Conservation (phyloP, 2,797 vertebrate genomes). For the Anas bernieri region DNA sequence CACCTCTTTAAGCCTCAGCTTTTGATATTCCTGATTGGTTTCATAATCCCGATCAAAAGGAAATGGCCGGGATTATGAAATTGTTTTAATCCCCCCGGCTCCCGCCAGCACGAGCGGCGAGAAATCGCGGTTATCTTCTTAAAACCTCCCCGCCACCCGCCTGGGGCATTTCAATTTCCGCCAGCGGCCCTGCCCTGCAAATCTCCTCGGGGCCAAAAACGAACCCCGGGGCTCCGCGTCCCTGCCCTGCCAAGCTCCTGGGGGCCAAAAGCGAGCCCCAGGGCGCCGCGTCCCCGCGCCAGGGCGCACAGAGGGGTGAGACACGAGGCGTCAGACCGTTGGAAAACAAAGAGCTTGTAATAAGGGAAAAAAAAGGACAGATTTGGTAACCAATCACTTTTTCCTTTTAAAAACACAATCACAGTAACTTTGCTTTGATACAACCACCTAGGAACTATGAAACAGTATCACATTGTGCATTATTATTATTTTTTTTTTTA, state of each 20-base stretch:
- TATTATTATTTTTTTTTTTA: slow-evolving; percentile 68
- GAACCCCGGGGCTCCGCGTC: too few species aligned
- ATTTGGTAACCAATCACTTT: slow-evolving; percentile 83
- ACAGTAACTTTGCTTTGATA: slow-evolving; percentile 88
- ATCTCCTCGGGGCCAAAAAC: not conserved
- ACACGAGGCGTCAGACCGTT: slow-evolving; percentile 75
- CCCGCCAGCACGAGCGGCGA: slow-evolving; percentile 9
- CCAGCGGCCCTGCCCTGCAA: not conserved
- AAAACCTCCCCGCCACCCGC: not conserved
- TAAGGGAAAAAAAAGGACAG: slow-evolving; percentile 82
- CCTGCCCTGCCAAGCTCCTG: not conserved
- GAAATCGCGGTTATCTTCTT: slow-evolving; percentile 39
- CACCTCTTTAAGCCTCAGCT: slow-evolving; percentile 59
- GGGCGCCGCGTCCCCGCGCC: too few species aligned
- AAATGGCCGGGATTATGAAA: slow-evolving; percentile 76
- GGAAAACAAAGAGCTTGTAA: slow-evolving; percentile 84
- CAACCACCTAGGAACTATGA: slow-evolving; percentile 94
- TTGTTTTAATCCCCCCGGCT: slow-evolving; percentile 70
- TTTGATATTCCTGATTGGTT: slow-evolving; percentile 80
- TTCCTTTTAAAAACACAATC: slow-evolving; percentile 87
- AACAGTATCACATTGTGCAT: slow-evolving; percentile 89
- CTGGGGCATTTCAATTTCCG: not conserved
- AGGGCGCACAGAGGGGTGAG: slow-evolving; percentile 49
- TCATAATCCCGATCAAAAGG: slow-evolving; percentile 79
- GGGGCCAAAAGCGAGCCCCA: not conserved